These are phyloP conservation scores for Eumerus sabulonum DNA, from an alignment of 2,888 invertebrate genomes.

Conservation along the genomic window DNA sequence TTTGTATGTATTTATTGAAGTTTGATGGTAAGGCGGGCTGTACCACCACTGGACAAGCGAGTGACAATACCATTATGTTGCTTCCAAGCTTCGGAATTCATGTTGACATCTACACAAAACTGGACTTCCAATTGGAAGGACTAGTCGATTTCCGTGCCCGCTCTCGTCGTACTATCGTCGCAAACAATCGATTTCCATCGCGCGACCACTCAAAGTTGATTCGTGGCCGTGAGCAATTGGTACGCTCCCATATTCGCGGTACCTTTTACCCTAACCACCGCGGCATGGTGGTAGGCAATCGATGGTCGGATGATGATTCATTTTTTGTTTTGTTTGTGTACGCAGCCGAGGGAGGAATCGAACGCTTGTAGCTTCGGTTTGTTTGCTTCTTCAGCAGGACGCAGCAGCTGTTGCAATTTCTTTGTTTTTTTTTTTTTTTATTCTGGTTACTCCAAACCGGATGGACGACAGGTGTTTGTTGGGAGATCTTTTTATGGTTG, in stretches of 20 bases:
- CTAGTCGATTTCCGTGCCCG: conserved; percentile 62
- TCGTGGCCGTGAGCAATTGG: conserved; percentile 36
- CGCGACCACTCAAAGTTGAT: not conserved
- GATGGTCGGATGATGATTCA: conserved; percentile 49
- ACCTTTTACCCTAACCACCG: conserved; percentile 14
- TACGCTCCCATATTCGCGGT: conserved; percentile 58
- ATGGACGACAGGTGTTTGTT: conserved; percentile 47
- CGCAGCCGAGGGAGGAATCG: conserved; percentile 24
- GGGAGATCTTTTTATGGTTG: conserved; percentile 1
- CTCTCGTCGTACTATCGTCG: conserved; percentile 3
- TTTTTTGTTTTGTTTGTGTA: conserved; percentile 49
- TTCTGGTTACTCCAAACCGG: conserved; percentile 10
- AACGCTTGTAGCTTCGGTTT: conserved; percentile 2
- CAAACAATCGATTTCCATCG: conserved; percentile 54
- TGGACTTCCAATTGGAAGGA: conserved; percentile 44
- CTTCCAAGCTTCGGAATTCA: not conserved
- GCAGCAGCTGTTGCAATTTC: not conserved
- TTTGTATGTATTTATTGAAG: conserved; percentile 61
- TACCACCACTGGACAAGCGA: too few relatives aligned
- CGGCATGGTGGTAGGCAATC: conserved; percentile 18
- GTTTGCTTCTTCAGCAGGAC: not conserved
- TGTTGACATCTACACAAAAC: conserved; percentile 24
- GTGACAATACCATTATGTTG: too few relatives aligned
- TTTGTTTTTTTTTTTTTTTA: conserved; percentile 17
- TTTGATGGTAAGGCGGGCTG: conserved; percentile 7